Conservation (phyloP, 2,888 invertebrate genomes). For the Apodemia mormo region DNA sequence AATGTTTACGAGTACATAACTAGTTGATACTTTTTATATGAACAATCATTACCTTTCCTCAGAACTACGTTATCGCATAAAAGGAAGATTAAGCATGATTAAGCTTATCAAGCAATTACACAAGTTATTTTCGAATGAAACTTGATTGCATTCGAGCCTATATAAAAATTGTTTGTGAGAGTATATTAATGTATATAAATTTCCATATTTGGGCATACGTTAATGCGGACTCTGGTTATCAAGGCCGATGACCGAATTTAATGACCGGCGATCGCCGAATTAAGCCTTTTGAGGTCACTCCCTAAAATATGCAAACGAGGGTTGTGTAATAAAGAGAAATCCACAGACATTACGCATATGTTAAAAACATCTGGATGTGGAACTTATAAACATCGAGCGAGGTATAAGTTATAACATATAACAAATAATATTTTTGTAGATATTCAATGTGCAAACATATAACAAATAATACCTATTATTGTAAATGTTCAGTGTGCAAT, state of each 20-base stretch:
- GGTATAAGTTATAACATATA: background rate
- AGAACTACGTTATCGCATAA: no score
- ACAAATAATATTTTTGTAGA: no score
- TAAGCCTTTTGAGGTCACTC: constrained; percentile 15
- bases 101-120: no score
- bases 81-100: no score
- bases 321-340: constrained; percentile 32
- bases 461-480: no score
- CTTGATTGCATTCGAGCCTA: no score
- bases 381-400: background rate
- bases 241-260: background rate
- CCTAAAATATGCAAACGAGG: constrained; percentile 26
- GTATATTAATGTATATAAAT: background rate
- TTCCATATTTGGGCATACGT: constrained; percentile 11
- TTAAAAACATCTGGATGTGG: constrained; percentile 9
- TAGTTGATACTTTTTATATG: no score
- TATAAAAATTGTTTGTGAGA: background rate
- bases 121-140: no score
- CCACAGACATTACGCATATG: constrained; percentile 17
- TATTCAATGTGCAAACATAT: no score
- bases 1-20: no score
- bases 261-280: background rate
- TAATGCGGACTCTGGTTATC: background rate
- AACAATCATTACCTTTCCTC: no score
- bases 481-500: no score